Conservation (phyloP, 2,888 invertebrate genomes). For the Protonemura montana region DNA sequence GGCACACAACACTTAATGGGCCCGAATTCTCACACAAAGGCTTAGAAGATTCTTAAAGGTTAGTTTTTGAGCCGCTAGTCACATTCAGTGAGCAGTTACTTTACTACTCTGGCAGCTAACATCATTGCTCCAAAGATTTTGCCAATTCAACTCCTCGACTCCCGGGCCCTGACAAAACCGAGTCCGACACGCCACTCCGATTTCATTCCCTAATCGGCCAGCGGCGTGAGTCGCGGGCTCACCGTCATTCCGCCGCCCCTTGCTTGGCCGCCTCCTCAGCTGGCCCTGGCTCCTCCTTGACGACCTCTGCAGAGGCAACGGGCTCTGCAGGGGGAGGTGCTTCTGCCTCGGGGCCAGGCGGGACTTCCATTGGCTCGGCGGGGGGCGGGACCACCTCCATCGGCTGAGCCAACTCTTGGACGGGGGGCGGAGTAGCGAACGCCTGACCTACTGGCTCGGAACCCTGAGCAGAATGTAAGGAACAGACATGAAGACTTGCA, state of each 20-base stretch:
- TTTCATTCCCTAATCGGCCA: neutral
- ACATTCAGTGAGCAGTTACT: too few relatives aligned
- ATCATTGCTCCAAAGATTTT: too few relatives aligned
- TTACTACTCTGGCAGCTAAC: too few relatives aligned
- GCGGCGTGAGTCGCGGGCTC: neutral
- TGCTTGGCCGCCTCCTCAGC: neutral
- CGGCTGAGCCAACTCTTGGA: conserved; percentile 5
- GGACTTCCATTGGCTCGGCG: conserved; percentile 22
- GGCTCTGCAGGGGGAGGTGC: neutral
- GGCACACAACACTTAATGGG: too few relatives aligned
- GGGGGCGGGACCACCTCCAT: conserved; percentile 30
- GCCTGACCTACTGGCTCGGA: conserved; percentile 20
- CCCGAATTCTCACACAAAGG: too few relatives aligned
- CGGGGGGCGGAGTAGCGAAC: neutral
- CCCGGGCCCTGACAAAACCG: too few relatives aligned
- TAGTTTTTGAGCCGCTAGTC: too few relatives aligned
- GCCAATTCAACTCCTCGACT: too few relatives aligned
- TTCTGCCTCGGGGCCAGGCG: conserved; percentile 3
- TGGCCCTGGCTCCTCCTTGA: neutral
- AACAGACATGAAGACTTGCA: neutral
- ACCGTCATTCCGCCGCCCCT: neutral
- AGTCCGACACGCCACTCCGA: too few relatives aligned
- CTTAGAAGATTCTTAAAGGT: too few relatives aligned
- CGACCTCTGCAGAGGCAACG: neutral
- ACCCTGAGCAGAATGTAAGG: neutral